Base-by-base conservation (phyloP, 2,113 vertebrate species). In the Chaenogobius annularis region DNA sequence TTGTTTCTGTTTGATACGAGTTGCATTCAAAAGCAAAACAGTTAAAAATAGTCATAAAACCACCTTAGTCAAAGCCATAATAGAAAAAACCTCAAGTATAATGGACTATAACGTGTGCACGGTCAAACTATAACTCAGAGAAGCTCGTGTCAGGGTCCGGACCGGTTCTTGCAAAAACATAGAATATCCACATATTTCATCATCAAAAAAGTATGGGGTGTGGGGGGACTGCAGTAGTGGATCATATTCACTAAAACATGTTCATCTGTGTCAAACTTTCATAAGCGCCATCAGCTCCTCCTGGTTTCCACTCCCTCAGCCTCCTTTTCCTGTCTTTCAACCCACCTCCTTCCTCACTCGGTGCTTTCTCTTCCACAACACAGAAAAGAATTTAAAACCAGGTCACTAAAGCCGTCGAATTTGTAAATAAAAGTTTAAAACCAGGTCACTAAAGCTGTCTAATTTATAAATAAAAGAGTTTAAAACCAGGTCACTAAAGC, bases 241-340 rank as follows among this genome's bases (percentile, higher is more conserved):
- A 2, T 26, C 31, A 35, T 19, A 43, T 43, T 35, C 52, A 46
- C 44, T 13, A 55, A 8, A 12, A 22, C n/a, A 55, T 55, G n/a
- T 55, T 22, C 12, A 55, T 20, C 54, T 5, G 20, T 55, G 71
- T 70, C 62, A 66, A 8, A 58, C 69, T 46, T 10, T 64, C 68
- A 74, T 31, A 23, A 19, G 37, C 19, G 19, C 43, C 20, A 62
- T 61, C 66, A 8, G 55, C 44, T 56, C 9, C 20, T 22, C 63
- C 37, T 22, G 20, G 55, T 8, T 20, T 40, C 35, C 37, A 5
- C 69, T 64, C 73, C 61, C 44, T 70, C 58, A 7, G n/a, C 26
- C 82, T 47, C 67, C 79, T 77, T 82, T 86, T 84, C 83, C 87
- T 70, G 83, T 43, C 85, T 87, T 83, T 87, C 80, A 76, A 55